Conservation (phyloP, 2,888 invertebrate species). For the Leptarthrus brevirostris region DNA sequence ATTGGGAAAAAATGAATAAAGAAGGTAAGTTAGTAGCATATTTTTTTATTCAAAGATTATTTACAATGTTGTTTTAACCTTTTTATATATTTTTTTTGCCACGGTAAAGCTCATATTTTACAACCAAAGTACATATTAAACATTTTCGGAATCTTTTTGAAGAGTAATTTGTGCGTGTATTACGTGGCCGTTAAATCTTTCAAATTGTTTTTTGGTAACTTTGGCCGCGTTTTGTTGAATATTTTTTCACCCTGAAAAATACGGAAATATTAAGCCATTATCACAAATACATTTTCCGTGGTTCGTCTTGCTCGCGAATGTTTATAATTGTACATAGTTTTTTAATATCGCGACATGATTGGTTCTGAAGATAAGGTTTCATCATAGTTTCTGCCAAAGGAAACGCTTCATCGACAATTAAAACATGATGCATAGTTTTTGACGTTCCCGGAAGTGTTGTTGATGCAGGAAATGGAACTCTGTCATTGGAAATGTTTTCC, state of each 20-base stretch:
- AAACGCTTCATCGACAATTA: background rate
- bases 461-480: background rate
- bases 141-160: background rate
- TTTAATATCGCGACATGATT: background rate
- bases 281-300: background rate
- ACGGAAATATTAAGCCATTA: background rate
- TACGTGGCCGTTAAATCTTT: background rate
- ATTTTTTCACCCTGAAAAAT: background rate
- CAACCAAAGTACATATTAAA: background rate
- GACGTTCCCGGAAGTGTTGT: background rate
- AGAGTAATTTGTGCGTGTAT: background rate
- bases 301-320: background rate
- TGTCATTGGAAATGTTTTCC: background rate
- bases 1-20: too few relatives aligned
- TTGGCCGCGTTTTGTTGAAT: background rate
- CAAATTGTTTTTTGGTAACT: background rate
- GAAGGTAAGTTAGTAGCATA: too few relatives aligned
- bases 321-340: background rate
- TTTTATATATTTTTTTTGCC: background rate
- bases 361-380: background rate
- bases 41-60: too few relatives aligned
- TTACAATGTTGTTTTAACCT: background rate
- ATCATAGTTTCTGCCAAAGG: background rate
- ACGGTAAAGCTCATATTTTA: background rate
- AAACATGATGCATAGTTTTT: background rate